These are phyloP conservation scores for Sander vitreus DNA, from an alignment of 2,113 vertebrate species.

Conservation along the genomic window DNA sequence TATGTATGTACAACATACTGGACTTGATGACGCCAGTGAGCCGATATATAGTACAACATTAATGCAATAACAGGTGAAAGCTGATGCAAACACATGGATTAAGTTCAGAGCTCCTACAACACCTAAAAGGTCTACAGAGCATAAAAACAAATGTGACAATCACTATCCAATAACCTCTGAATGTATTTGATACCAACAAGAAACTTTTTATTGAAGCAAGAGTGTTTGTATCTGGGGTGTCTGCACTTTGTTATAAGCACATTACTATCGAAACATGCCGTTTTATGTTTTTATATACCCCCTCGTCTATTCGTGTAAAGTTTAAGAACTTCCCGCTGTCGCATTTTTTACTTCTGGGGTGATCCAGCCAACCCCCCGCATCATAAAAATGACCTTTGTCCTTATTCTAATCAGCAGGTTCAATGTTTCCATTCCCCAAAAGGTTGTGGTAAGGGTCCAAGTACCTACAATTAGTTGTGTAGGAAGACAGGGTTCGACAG, in stretches of 20 bases:
- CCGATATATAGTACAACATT: slow-evolving; percentile 24
- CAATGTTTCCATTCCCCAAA: not conserved
- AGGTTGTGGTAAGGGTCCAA: slow-evolving; percentile 1
- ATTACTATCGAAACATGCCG: not conserved
- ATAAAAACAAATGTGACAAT: not conserved
- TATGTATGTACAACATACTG: slow-evolving; percentile 22
- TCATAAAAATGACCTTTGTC: not conserved
- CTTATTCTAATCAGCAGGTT: not conserved
- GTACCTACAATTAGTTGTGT: not conserved
- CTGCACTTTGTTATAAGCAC: not conserved
- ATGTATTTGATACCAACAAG: not conserved
- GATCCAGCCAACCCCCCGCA: slow-evolving; percentile 22
- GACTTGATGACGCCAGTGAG: not conserved
- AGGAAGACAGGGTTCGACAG: slow-evolving; percentile 7
- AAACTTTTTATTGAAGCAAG: not conserved
- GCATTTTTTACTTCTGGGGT: not conserved
- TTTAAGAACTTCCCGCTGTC: not conserved
- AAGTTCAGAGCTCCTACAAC: not conserved
- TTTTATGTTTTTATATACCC: not conserved
- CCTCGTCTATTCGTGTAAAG: not conserved
- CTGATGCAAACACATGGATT: slow-evolving; percentile 1
- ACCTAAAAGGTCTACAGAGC: not conserved
- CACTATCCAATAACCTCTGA: not conserved
- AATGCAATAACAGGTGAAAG: slow-evolving; percentile 21
- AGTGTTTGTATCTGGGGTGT: not conserved